Base-by-base conservation (phyloP, 2,113 vertebrate species). In the Lathamus discolor region DNA sequence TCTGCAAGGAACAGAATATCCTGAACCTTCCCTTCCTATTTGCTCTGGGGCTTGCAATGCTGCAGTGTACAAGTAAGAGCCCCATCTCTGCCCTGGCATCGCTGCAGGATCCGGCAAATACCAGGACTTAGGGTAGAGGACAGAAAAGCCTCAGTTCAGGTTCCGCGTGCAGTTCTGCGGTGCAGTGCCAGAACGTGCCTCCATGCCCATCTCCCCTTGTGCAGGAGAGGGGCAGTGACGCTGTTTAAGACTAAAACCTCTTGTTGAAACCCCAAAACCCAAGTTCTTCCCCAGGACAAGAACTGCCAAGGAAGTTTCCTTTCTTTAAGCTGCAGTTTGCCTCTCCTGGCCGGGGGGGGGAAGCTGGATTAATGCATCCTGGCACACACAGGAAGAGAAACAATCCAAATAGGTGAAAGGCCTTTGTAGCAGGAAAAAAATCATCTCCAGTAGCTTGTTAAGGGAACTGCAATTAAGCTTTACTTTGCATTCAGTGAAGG, bases 401-500 rank as follows among this genome's bases (percentile, higher is more conserved):
- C 80, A 48, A 75, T 74, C 81, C n/a, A 20, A 88, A 96, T 64
- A 95, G 92, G 75, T 93, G 81, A 96, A 91, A 94, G 88, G 69
- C 79, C 74, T 78, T 74, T 55, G 75, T 33, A 64, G 62, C 15
- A 33, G n/a, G 37, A 70, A 46, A 59, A 91, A 48, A 44, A 39
- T 87, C 62, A 52, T 74, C 85, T 86, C 51, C 70, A 93, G 44
- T 7, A 88, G 94, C 90, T 84, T 94, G 76, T 90, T 96, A 91
- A 91, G 66, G 78, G 59, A 88, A 64, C 59, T 66, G 82, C 91
- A 95, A 95, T 96, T 96, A 93, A 94, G 83, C 88, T 94, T 44
- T 39, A 37, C 61, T 93, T 91, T 19, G 39, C 75, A 75, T 76
- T 93, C 93, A 91, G 49, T 16, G 68, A 80, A 92, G 68, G 86